Conservation (phyloP, 2,888 invertebrate genomes). For the Lomographa bimaculata region DNA sequence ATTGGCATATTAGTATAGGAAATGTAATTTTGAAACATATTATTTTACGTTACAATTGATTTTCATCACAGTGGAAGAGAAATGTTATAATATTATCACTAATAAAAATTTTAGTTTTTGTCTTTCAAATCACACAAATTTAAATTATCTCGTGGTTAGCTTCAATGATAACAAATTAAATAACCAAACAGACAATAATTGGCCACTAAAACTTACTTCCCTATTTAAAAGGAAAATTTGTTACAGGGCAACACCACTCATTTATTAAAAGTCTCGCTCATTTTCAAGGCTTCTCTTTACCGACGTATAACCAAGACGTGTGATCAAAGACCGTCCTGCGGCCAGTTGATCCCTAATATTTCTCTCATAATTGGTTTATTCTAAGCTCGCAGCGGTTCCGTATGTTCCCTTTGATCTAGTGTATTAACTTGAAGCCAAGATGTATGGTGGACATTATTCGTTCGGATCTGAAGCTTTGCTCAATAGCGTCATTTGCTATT, state of each 20-base stretch:
- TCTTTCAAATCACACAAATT: too few relatives aligned
- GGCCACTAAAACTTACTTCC: too few relatives aligned
- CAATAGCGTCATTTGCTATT: constrained; percentile 64
- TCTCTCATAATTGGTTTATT: constrained; percentile 84
- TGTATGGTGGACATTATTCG: constrained; percentile 75
- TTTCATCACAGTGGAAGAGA: too few relatives aligned
- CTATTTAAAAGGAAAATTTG: background rate
- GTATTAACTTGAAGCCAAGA: constrained; percentile 78
- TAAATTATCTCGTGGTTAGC: too few relatives aligned
- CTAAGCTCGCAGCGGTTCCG: constrained; percentile 78
- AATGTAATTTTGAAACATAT: too few relatives aligned
- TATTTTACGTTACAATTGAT: too few relatives aligned
- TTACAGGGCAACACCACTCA: constrained; percentile 10
- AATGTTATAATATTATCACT: too few relatives aligned
- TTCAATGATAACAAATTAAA: too few relatives aligned
- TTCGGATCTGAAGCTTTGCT: constrained; percentile 67
- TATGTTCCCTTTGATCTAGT: constrained; percentile 80
- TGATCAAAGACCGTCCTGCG: constrained; percentile 76
- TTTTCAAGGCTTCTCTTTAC: constrained; percentile 64
- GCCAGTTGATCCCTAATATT: constrained; percentile 81
- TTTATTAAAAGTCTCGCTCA: constrained; percentile 75
- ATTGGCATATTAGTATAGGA: too few relatives aligned
- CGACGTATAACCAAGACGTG: constrained; percentile 32
- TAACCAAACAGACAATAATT: too few relatives aligned
- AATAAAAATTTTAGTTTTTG: too few relatives aligned